These are phyloP conservation scores for Drosophila jambulina DNA, from an alignment of 1,140 invertebrate genomes.

Conservation along the genomic window DNA sequence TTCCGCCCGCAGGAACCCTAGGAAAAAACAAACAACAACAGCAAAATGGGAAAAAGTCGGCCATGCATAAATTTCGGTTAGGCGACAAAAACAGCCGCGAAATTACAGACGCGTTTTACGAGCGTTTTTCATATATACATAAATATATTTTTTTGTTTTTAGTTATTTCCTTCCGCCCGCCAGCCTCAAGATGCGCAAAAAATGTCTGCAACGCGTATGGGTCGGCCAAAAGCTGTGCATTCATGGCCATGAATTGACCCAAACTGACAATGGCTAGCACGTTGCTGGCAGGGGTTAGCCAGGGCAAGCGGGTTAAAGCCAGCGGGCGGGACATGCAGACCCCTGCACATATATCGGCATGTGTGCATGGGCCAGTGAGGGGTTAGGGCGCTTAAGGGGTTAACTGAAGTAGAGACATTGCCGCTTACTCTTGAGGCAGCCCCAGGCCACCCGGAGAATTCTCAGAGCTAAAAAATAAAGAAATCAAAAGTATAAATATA, in stretches of 20 bases:
- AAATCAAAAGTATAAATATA: conserved; percentile 16
- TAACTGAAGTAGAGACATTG: conserved; percentile 23
- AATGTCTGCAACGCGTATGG: conserved; percentile 4
- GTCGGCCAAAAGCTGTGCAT: conserved; percentile 23
- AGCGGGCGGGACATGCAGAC: not conserved
- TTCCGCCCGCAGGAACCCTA: not conserved
- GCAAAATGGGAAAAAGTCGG: conserved; percentile 5
- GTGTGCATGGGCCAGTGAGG: not conserved
- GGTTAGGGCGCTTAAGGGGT: conserved; percentile 3
- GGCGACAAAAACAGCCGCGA: conserved; percentile 40
- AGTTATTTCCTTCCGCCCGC: conserved; percentile 8
- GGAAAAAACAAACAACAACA: not conserved
- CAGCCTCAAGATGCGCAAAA: conserved; percentile 29
- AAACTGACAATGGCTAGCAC: conserved; percentile 25
- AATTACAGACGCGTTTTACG: conserved; percentile 37
- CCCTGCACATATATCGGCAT: not conserved
- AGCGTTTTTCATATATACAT: conserved; percentile 10
- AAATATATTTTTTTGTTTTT: not conserved
- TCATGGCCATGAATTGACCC: conserved; percentile 40
- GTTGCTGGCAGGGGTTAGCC: conserved; percentile 31
- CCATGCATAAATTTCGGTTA: conserved; percentile 39
- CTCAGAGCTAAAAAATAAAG: conserved; percentile 37
- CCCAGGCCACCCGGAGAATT: conserved; percentile 57
- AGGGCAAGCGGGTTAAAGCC: conserved; percentile 36
- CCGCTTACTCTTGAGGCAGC: conserved; percentile 71